Evolutionary conservation across 1,140 invertebrate genomes (phyloP), one percentile per base, ranked within the genome.

Genomic region (Drosophila gunungcola): DNA sequence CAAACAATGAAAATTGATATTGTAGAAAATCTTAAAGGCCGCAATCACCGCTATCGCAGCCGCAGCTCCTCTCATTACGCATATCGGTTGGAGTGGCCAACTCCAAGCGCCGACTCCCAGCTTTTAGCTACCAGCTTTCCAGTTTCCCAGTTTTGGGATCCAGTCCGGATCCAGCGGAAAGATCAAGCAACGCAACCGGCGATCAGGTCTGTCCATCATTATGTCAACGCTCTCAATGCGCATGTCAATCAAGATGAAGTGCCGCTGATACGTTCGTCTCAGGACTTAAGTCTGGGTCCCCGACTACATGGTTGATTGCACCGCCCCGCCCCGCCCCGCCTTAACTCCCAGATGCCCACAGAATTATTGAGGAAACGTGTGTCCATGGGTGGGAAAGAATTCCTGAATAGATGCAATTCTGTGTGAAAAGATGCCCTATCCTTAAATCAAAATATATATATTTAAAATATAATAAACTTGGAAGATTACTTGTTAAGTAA

Each of bases 191-290:
- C 73, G 70, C 58, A 57, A 58, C 39, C 67, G 25, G 52, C 34
- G 51, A 57, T 48, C 84, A 78, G 75, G 77, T 90, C 78, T 91
- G 90, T 91, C 90, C 83, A 91, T 91, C 90, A 91, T 88, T 90
- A 91, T 91, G 90, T 91, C 90, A 91, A 91, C 90, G 83, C 90
- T 74, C 69, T 91, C 80, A 91, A 91, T 91, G 86, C 90, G 90
- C 85, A 86, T 91, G 90, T 88, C 90, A 91, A 91, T 91, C 90
- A 91, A 91, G 83, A 91, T 91, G 79, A 90, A 91, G 79, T 88
- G 85, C 86, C 75, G 76, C 89, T 80, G 90, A 91, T 91, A 91
- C 62, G 65, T 76, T 41, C 49, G 43, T 72, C 68, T 57, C 25
- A 27, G 29, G 16, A 67, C 48, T 51, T 34, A 7, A 25, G 27